Conservation (phyloP, 92 coral and sea anemone species). For the Porites rus region DNA sequence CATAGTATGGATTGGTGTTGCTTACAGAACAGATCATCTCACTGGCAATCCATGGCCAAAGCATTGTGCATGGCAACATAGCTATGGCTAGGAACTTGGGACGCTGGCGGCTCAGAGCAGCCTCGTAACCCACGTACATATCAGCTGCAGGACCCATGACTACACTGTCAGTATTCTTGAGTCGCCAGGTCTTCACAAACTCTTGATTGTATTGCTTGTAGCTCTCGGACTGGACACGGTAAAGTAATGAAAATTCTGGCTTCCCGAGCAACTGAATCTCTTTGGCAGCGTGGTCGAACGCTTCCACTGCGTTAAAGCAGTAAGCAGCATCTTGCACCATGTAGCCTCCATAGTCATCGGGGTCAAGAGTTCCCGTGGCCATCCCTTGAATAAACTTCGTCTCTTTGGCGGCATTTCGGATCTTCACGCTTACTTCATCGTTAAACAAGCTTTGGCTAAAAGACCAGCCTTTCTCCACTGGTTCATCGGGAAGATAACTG, state of each 20-base stretch:
- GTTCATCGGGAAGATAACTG: not conserved
- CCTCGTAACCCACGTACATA: constrained; percentile 59
- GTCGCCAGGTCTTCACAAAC: constrained; percentile 54
- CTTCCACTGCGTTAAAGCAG: constrained; percentile 56
- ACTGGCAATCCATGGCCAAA: constrained; percentile 68
- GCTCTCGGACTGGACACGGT: constrained; percentile 42
- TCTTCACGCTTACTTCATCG: constrained; percentile 25
- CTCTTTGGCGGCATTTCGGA: constrained; percentile 50
- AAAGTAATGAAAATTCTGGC: constrained; percentile 37
- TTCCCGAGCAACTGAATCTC: constrained; percentile 18
- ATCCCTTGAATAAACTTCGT: constrained; percentile 56
- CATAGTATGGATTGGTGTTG: constrained; percentile 43
- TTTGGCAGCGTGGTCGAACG: constrained; percentile 25
- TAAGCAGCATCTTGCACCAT: constrained; percentile 76
- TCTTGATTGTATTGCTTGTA: constrained; percentile 52
- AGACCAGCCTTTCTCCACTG: not conserved
- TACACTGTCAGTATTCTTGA: constrained; percentile 58
- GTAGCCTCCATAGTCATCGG: constrained; percentile 66
- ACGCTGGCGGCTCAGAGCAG: constrained; percentile 40
- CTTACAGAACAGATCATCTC: constrained; percentile 42
- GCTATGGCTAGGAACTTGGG: constrained; percentile 52
- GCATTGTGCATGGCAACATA: constrained; percentile 63
- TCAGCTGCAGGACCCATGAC: constrained; percentile 69
- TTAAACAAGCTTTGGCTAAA: constrained; percentile 49
- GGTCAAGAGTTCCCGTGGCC: constrained; percentile 52